Evolutionary conservation across 2,797 vertebrate species (phyloP), one percentile per base, ranked within the genome.

Genomic region (Myotis findleyi): DNA sequence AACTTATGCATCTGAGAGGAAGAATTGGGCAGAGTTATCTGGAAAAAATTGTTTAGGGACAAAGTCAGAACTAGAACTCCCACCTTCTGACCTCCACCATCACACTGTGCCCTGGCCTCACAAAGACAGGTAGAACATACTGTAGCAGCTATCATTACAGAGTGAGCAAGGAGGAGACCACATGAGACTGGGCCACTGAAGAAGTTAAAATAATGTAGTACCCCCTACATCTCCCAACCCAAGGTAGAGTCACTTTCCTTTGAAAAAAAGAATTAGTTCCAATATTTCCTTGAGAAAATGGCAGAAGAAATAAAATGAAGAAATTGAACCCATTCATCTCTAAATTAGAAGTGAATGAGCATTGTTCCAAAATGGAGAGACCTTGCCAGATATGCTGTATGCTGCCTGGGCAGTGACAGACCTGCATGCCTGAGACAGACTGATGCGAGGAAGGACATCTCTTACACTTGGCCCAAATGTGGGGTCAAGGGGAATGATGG

Each of bases 241-340:
- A 49, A 71, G 44, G 18, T 2, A 79, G 12, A 68, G 33, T 18
- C 25, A 73, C 14, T 38, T 75, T 84, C 14, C 38, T 33, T 11
- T 41, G 44, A 76, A 62, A n/a, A 66, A 83, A 93, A 91, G 1
- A 92, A 72, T 73, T 33, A 71, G 7, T 82, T 49, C 53, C 59
- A 84, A 36, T 68, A 62, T 91, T 94, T 76, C 68, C 87, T 94
- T 79, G 68, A 82, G 80, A 66, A 96, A 87, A 85, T 41, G 20
- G 12, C 5, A 80, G 89, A 75, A 30, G 18, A 82, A 59, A 25
- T 12, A 82, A 36, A 68, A 85, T 47, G 41, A 76, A 91, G 71
- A 83, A 57, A 38, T 47, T 3, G 9, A 88, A 72, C 11, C 16
- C 57, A 83, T 69, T 80, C 16, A 36, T 33, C 33, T 83, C 33